phyloP scores from a whole-genome alignment of 2,797 vertebrate genomes.

The Pangasius sanitwongsei region DNA sequence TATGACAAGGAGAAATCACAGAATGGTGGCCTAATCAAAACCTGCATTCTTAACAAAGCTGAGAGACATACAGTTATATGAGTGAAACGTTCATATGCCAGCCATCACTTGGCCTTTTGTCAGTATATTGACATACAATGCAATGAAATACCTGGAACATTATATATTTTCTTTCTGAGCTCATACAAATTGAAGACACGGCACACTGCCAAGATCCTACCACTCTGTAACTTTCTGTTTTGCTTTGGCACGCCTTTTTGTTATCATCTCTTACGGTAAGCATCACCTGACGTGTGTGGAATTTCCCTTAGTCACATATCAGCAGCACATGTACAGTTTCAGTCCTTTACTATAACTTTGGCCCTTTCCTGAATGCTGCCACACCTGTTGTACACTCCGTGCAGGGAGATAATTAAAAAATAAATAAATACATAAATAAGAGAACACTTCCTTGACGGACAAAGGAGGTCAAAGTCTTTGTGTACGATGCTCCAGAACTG shows the following conservation, averaged over 20 bases:
- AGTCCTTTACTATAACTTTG: background rate
- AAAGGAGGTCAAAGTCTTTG: background rate
- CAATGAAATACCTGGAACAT: background rate
- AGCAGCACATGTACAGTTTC: background rate
- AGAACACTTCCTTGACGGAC: background rate
- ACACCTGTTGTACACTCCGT: background rate
- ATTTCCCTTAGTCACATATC: background rate
- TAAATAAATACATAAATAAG: too few species aligned
- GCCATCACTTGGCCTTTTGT: background rate
- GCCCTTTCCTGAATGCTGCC: background rate
- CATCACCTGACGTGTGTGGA: background rate
- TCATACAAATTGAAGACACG: background rate
- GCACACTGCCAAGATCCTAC: background rate
- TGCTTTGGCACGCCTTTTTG: background rate
- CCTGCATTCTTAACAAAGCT: background rate
- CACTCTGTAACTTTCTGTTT: background rate
- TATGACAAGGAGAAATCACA: background rate
- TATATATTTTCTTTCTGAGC: background rate
- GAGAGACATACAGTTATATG: background rate
- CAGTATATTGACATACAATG: background rate
- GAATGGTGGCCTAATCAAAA: background rate
- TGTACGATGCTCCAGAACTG: background rate
- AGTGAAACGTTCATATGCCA: too few species aligned
- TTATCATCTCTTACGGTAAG: background rate
- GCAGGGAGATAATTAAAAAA: background rate